Percentiles rank a stretch among this genome's conserved stretches.
Conservation (phyloP, 2,113 vertebrate genomes). For the Psittacara wagleri region DNA sequence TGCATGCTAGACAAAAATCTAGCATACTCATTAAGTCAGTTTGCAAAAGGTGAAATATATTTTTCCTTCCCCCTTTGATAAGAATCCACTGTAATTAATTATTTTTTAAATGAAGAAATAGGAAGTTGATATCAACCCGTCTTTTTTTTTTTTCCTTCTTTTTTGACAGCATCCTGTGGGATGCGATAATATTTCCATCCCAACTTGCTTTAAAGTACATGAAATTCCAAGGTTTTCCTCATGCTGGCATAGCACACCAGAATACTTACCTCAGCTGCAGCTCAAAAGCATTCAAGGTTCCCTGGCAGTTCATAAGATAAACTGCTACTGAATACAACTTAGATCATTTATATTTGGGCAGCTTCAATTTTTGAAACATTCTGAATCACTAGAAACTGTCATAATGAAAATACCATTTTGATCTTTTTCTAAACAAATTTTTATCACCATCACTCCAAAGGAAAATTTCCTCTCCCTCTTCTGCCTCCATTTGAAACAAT, state of each 20-base stretch:
- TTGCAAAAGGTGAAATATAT: not conserved
- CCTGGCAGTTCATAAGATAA: not conserved
- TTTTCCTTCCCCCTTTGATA: not conserved
- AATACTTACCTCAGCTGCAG: not conserved
- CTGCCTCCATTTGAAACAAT: not conserved
- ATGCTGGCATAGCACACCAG: not conserved
- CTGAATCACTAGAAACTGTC: not conserved
- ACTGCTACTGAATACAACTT: not conserved
- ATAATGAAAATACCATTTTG: not conserved
- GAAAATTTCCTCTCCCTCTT: not conserved
- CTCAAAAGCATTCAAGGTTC: not conserved
- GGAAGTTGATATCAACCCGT: not conserved
- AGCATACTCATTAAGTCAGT: not conserved
- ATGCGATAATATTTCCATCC: not conserved
- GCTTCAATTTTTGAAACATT: not conserved
- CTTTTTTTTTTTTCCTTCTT: not conserved
- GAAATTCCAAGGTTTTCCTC: not conserved
- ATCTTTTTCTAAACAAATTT: not conserved
- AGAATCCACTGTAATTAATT: accelerated
- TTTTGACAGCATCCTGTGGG: not conserved
- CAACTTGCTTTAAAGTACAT: not conserved
- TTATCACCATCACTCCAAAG: not conserved
- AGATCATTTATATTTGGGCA: not conserved
- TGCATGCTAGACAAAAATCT: not conserved
- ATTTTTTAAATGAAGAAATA: not conserved